phyloP scores from a whole-genome alignment of 2,888 invertebrate species.

The Meghimatium bilineatum region DNA sequence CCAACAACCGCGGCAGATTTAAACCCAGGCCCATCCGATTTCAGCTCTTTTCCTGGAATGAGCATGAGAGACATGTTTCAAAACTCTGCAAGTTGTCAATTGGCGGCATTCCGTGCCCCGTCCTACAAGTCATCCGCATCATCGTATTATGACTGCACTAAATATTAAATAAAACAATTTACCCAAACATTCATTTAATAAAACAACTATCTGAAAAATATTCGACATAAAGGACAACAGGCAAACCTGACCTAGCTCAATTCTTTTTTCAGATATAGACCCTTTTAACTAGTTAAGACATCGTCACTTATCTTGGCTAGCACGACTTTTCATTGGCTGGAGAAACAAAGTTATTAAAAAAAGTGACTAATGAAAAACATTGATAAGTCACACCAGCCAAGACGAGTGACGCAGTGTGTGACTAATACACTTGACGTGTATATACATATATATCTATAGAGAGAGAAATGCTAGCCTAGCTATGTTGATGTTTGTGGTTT shows the following conservation, averaged over 20 bases:
- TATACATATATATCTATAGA: too few species aligned
- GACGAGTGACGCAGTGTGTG: too few species aligned
- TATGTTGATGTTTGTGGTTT: not conserved
- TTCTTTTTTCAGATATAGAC: too few species aligned
- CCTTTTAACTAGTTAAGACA: too few species aligned
- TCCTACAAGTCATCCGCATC: conserved; percentile 67
- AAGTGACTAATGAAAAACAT: too few species aligned
- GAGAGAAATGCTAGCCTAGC: not conserved
- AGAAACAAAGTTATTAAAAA: too few species aligned
- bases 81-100: conserved; percentile 68
- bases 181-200: not conserved
- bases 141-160: conserved; percentile 70
- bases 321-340: too few species aligned
- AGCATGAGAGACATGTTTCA: conserved; percentile 51
- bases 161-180: conserved; percentile 44
- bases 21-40: conserved; percentile 61
- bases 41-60: conserved; percentile 46
- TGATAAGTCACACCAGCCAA: too few species aligned
- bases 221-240: not conserved
- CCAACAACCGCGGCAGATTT: conserved; percentile 58
- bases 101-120: conserved; percentile 69
- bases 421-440: too few species aligned
- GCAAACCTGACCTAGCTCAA: not conserved
- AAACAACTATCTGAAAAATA: not conserved
- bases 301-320: too few species aligned